Evolutionary conservation across 2,888 invertebrate species (phyloP).

Genomic region (Melanostoma scalare): DNA sequence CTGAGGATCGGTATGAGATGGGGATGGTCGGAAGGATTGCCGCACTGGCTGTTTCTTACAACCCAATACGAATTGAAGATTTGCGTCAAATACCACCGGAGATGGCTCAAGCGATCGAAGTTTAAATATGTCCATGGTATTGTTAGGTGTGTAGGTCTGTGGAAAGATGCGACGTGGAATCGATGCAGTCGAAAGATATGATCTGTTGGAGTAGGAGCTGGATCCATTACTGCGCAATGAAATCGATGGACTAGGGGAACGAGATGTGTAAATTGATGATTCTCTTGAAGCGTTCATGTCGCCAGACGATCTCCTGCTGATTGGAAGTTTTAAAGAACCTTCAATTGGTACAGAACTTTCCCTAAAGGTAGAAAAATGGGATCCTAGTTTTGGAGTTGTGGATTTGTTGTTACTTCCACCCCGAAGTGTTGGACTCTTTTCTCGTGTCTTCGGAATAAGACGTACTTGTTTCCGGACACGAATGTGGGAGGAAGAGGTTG

Average conservation of each 20-base stretch:
- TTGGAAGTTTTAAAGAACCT: conserved; percentile 76
- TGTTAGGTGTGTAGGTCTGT: conserved; percentile 83
- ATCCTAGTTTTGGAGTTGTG: conserved; percentile 52
- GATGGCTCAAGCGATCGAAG: conserved; percentile 87
- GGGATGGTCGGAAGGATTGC: conserved; percentile 87
- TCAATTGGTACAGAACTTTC: conserved; percentile 76
- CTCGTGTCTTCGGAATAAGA: conserved; percentile 75
- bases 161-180: conserved; percentile 87
- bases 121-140: conserved; percentile 84
- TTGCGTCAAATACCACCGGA: conserved; percentile 91
- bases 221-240: conserved; percentile 76
- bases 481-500: conserved; percentile 76
- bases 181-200: conserved; percentile 77
- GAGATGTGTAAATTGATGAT: conserved; percentile 81
- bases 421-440: conserved; percentile 75
- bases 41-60: conserved; percentile 87
- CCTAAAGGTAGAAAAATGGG: conserved; percentile 39
- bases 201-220: conserved; percentile 72
- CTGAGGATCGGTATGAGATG: conserved; percentile 89
- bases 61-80: conserved; percentile 90
- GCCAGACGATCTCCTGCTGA: conserved; percentile 70
- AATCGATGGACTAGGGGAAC: conserved; percentile 85
- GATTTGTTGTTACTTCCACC: conserved; percentile 30
- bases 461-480: conserved; percentile 78
- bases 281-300: conserved; percentile 71